These are phyloP conservation scores for Mungos mungo DNA, from an alignment of 2,113 vertebrate genomes.

Conservation along the genomic window DNA sequence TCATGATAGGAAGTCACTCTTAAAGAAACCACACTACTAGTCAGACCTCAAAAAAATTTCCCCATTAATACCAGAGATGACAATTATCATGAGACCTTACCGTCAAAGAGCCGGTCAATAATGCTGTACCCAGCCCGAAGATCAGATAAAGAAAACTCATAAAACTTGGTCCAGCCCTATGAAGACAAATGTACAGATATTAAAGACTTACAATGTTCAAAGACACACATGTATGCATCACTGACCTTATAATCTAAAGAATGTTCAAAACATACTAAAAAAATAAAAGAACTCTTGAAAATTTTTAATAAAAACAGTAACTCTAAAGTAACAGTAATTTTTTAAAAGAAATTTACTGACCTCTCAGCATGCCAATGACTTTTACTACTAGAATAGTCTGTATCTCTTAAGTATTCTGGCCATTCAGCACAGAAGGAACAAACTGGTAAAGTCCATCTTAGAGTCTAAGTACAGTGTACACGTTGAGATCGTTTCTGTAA, in stretches of 20 bases:
- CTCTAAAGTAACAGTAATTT: neutral
- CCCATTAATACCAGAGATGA: neutral
- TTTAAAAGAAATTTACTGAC: neutral
- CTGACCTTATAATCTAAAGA: neutral
- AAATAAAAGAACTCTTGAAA: neutral
- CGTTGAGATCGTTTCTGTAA: neutral
- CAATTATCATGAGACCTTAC: slow-evolving; percentile 82
- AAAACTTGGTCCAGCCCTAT: slow-evolving; percentile 99
- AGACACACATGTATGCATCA: neutral
- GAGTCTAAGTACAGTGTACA: neutral
- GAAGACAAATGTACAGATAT: slow-evolving; percentile 62
- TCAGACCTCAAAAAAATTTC: neutral
- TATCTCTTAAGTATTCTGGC: neutral
- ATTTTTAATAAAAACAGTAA: slow-evolving; percentile 32
- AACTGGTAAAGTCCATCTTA: neutral
- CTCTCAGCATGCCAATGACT: neutral
- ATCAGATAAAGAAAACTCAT: slow-evolving; percentile 98
- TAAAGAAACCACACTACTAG: neutral
- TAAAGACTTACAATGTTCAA: slow-evolving; percentile 17
- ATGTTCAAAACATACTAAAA: neutral
- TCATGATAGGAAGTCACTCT: neutral
- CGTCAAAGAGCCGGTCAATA: slow-evolving; percentile 95
- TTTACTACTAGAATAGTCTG: neutral
- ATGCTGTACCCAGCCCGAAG: slow-evolving; percentile 96
- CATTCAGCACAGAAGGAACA: neutral